phyloP scores from a whole-genome alignment of 2,797 vertebrate species.

The Mus minutoides region DNA sequence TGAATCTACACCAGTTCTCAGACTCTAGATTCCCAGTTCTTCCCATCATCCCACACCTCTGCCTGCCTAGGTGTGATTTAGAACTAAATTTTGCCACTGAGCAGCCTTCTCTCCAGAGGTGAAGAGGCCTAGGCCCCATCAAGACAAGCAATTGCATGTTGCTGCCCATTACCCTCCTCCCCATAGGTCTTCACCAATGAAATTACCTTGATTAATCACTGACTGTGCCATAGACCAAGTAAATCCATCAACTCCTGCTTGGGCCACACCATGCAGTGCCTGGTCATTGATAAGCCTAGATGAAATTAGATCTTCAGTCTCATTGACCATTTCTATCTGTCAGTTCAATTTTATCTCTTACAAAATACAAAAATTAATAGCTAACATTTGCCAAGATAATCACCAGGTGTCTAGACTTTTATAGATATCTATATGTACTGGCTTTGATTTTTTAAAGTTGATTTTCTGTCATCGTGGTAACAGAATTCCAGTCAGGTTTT shows the following conservation, averaged over 20 bases:
- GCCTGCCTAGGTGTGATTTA: background rate
- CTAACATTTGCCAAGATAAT: conserved; percentile 27
- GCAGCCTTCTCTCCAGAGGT: background rate
- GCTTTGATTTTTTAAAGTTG: conserved; percentile 25
- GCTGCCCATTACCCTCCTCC: background rate
- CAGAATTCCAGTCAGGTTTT: background rate
- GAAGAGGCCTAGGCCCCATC: background rate
- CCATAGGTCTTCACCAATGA: background rate
- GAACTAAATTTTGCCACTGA: background rate
- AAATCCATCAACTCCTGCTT: background rate
- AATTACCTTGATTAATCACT: conserved; percentile 30
- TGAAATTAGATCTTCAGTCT: conserved; percentile 42
- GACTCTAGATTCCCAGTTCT: background rate
- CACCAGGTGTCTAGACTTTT: background rate
- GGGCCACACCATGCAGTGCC: background rate
- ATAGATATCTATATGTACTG: background rate
- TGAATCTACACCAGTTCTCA: background rate
- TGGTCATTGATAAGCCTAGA: background rate
- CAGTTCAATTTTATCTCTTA: background rate
- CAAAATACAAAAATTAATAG: conserved; percentile 8
- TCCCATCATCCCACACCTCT: background rate
- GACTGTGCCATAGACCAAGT: background rate
- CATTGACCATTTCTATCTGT: conserved; percentile 11
- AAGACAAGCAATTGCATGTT: background rate
- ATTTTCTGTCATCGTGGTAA: background rate